A percentile compares a stretch with the other conserved stretches of the same genome.
Conservation (phyloP, 1,140 invertebrate species). For the Trachymyrmex cornetzi region DNA sequence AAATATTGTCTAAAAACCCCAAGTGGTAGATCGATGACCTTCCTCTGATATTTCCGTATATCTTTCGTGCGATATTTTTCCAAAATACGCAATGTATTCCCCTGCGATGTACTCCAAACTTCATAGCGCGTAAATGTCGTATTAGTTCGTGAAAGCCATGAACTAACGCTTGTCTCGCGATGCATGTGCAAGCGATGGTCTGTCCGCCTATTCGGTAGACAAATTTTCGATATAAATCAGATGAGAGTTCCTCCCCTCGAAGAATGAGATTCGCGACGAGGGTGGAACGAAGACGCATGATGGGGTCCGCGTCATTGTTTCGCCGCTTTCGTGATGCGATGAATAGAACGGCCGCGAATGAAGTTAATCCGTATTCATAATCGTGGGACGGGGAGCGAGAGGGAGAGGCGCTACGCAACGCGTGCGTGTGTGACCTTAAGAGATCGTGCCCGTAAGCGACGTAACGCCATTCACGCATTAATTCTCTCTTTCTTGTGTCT, state of each 20-base stretch:
- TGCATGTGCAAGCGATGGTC: conserved; percentile 30
- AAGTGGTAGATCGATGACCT: too few species aligned
- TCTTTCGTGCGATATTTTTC: too few species aligned
- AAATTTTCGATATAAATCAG: conserved; percentile 68
- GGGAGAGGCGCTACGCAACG: conserved; percentile 39
- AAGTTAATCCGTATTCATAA: conserved; percentile 83
- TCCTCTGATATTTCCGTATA: too few species aligned
- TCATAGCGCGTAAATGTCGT: conserved; percentile 38
- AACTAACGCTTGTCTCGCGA: conserved; percentile 45
- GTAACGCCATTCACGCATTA: conserved; percentile 76
- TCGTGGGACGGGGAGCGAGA: conserved; percentile 58
- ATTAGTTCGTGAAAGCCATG: neutral
- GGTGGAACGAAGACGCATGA: conserved; percentile 61
- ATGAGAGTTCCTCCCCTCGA: neutral
- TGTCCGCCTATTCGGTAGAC: conserved; percentile 32
- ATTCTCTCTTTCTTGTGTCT: conserved; percentile 81
- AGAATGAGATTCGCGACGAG: conserved; percentile 31
- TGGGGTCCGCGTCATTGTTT: conserved; percentile 61
- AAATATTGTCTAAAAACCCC: too few species aligned
- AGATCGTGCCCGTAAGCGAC: conserved; percentile 48
- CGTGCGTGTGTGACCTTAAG: conserved; percentile 64
- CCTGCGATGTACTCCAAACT: conserved; percentile 46
- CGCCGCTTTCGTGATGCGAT: conserved; percentile 52
- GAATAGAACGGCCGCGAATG: conserved; percentile 75
- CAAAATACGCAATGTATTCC: too few species aligned